Evolutionary conservation across 2,888 invertebrate genomes (phyloP).

Genomic region (Cartodere bifasciata): DNA sequence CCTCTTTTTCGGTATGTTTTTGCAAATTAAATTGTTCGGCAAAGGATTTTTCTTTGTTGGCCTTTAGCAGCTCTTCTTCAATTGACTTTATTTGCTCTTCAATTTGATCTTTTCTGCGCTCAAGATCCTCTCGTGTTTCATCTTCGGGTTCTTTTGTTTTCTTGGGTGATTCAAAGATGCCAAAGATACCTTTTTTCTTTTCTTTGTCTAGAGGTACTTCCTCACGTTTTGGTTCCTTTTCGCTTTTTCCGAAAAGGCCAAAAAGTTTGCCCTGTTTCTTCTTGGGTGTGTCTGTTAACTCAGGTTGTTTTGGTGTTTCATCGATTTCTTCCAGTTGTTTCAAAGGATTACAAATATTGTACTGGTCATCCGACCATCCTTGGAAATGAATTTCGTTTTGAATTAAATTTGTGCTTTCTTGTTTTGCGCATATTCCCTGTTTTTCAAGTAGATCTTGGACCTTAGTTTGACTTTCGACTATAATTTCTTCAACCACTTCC

Average conservation of each 20-base stretch:
- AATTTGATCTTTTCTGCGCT: too few species aligned
- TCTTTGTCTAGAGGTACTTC: constrained; percentile 3
- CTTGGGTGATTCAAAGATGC: constrained; percentile 1
- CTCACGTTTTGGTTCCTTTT: background rate
- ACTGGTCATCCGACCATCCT: constrained; percentile 25
- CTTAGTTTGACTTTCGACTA: constrained; percentile 4
- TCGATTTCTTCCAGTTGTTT: too few species aligned
- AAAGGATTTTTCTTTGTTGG: too few species aligned
- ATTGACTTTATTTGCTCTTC: too few species aligned
- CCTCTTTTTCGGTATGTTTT: too few species aligned
- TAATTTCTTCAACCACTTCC: constrained; percentile 24
- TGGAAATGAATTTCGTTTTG: constrained; percentile 26
- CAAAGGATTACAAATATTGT: constrained; percentile 20
- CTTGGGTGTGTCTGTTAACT: too few species aligned
- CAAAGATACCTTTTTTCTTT: constrained; percentile 4
- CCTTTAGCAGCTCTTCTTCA: too few species aligned
- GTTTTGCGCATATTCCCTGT: constrained; percentile 18
- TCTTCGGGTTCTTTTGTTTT: too few species aligned
- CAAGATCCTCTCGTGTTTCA: too few species aligned
- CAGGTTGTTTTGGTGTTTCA: too few species aligned
- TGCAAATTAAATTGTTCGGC: too few species aligned
- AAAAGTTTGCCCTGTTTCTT: too few species aligned
- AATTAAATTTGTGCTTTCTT: constrained; percentile 25
- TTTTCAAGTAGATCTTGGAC: constrained; percentile 11
- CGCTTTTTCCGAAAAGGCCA: constrained; percentile 8